A percentile compares a stretch with the other conserved stretches of the same genome.
These are phyloP conservation scores for Amphipoea oculea DNA, from an alignment of 2,888 invertebrate genomes.

Conservation along the genomic window DNA sequence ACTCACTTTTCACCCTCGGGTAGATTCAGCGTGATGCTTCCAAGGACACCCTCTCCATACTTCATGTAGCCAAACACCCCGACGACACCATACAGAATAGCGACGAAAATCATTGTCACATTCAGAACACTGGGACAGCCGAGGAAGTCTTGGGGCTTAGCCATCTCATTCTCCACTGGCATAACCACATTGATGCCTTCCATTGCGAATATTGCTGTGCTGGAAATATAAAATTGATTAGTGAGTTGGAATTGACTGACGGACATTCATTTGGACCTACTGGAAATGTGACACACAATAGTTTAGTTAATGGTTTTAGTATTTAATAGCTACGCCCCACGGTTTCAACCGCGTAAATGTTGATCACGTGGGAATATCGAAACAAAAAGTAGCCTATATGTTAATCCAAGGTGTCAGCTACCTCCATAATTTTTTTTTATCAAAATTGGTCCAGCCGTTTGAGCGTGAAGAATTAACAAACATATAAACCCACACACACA, in stretches of 20 bases:
- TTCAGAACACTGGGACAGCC: conserved; percentile 96
- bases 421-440: no score
- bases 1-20: conserved; percentile 92
- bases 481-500: no score
- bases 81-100: conserved; percentile 93
- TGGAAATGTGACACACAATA: neutral
- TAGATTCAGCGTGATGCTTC: conserved; percentile 96
- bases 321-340: no score
- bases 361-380: no score
- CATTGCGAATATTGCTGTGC: conserved; percentile 99
- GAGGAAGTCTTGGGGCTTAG: conserved; percentile 94
- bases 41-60: conserved; percentile 93
- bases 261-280: neutral
- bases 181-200: conserved; percentile 98
- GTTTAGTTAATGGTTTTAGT: neutral
- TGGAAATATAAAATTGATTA: conserved; percentile 68
- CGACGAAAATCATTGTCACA: conserved; percentile 95
- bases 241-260: neutral
- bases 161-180: conserved; percentile 98
- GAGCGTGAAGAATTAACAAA: no score
- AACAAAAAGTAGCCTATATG: no score
- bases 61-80: conserved; percentile 97
- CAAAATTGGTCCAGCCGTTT: no score
- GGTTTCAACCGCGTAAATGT: no score
- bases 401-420: no score